Evolutionary conservation across 2,113 vertebrate species (phyloP).

Genomic region (Mustela nigripes): DNA sequence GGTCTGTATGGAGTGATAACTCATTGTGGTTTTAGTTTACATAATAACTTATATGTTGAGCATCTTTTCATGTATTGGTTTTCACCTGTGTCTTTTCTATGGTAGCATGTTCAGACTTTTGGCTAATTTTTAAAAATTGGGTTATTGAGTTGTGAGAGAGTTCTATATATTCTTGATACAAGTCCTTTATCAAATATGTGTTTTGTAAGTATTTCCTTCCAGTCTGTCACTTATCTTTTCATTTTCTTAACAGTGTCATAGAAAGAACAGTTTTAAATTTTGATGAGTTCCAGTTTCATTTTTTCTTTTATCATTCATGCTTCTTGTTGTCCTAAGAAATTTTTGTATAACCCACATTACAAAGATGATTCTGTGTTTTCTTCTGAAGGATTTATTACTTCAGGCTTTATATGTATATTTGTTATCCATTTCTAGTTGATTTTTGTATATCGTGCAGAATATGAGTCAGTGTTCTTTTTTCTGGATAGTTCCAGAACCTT

Average conservation of each 20-base stretch:
- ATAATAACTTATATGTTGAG: neutral
- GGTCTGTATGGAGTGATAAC: neutral
- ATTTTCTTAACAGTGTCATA: conserved; percentile 31
- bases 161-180: neutral
- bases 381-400: neutral
- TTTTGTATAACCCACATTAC: neutral
- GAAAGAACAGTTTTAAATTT: conserved; percentile 7
- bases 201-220: conserved; percentile 21
- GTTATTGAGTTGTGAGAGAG: neutral
- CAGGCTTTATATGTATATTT: neutral
- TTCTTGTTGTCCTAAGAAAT: neutral
- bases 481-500: neutral
- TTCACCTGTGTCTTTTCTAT: neutral
- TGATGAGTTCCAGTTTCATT: neutral
- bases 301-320: neutral
- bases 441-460: neutral
- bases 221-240: conserved; percentile 11
- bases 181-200: neutral
- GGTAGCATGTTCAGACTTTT: neutral
- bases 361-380: neutral
- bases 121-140: neutral
- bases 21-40: neutral
- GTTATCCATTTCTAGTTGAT: conserved; percentile 36
- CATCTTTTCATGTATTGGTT: neutral
- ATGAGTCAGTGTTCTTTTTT: neutral